Conservation (phyloP, 2,113 vertebrate species). For the Antechinus flavipes region DNA sequence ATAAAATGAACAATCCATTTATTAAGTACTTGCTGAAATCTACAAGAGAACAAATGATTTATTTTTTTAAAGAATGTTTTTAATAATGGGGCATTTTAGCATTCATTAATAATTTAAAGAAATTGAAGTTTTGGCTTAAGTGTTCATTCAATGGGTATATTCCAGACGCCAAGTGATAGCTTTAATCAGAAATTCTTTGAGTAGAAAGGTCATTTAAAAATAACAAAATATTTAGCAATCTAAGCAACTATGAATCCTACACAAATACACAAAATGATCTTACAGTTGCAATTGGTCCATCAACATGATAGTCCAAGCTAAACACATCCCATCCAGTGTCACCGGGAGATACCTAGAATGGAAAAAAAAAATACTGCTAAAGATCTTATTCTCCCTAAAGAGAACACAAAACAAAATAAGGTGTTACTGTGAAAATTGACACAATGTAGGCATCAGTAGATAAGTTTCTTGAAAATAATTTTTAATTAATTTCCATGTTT, state of each 20-base stretch:
- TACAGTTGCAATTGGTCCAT: conserved; percentile 98
- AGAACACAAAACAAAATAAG: neutral
- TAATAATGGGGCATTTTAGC: conserved; percentile 71
- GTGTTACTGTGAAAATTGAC: neutral
- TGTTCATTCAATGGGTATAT: conserved; percentile 49
- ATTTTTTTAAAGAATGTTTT: conserved; percentile 72
- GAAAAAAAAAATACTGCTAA: conserved; percentile 8
- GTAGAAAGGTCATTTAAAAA: conserved; percentile 45
- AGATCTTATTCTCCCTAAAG: neutral
- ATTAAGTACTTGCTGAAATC: conserved; percentile 78
- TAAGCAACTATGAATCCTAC: neutral
- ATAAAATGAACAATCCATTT: conserved; percentile 70
- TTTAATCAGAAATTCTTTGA: conserved; percentile 55
- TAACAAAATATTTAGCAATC: neutral
- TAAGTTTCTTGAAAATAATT: neutral
- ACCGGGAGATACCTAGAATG: conserved; percentile 94
- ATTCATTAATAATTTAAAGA: conserved; percentile 59
- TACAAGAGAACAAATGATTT: conserved; percentile 73
- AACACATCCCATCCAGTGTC: conserved; percentile 99
- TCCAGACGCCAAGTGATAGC: conserved; percentile 22
- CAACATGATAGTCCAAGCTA: conserved; percentile 98
- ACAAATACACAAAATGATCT: conserved; percentile 50
- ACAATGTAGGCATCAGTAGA: neutral
- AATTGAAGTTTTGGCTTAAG: conserved; percentile 57
- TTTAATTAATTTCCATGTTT: neutral